These are phyloP conservation scores for Rachycentron canadum DNA, from an alignment of 2,797 vertebrate genomes.

Conservation along the genomic window DNA sequence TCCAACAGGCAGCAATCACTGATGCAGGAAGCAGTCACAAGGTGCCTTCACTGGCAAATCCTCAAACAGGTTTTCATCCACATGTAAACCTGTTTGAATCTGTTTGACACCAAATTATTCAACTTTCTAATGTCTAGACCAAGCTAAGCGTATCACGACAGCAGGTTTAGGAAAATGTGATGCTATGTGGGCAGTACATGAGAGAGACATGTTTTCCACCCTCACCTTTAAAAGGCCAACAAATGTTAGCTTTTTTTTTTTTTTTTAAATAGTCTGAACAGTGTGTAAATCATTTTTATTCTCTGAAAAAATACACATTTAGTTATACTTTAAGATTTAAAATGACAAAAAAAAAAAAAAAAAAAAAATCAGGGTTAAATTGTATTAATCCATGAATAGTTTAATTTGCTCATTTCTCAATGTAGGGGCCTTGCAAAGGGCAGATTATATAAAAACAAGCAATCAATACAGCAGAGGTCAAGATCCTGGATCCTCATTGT, in stretches of 20 bases:
- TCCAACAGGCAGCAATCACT: neutral
- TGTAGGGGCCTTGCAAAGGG: neutral
- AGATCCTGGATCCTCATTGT: neutral
- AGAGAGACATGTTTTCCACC: neutral
- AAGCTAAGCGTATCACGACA: neutral
- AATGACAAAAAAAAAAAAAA: neutral
- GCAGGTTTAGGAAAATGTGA: neutral
- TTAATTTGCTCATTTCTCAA: neutral
- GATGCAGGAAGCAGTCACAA: constrained; percentile 18
- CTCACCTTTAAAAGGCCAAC: neutral
- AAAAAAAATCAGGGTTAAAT: too few relatives aligned
- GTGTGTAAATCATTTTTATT: neutral
- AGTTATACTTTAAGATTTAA: neutral
- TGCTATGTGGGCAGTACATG: neutral
- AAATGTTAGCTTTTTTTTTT: too few relatives aligned
- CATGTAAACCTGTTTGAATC: neutral
- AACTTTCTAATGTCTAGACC: neutral
- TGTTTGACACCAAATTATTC: neutral
- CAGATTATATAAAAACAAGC: constrained; percentile 1
- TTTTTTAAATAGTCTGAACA: neutral
- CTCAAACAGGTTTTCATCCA: neutral
- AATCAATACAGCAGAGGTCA: neutral
- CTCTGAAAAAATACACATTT: neutral
- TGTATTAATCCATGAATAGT: neutral
- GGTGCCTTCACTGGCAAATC: constrained; percentile 1